A percentile compares a stretch with the other conserved stretches of the same genome.
Evolutionary conservation across 2,113 vertebrate genomes (phyloP).

Genomic region (Chitala chitala): DNA sequence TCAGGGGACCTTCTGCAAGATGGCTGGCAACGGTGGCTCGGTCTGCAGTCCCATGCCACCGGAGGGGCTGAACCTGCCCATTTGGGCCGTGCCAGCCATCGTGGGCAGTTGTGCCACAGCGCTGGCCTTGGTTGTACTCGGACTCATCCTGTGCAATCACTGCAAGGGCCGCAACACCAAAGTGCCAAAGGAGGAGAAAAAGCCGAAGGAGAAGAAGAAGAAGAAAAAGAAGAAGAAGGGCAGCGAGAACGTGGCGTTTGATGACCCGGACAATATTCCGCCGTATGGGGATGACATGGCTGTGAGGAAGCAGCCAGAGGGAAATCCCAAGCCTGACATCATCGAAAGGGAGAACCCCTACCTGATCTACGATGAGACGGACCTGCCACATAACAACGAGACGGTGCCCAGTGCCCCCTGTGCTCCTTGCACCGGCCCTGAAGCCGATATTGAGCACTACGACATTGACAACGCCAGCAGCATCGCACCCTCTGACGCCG

Average conservation of each 20-base stretch:
- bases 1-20: slow-evolving; percentile 70
- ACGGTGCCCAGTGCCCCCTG: slow-evolving; percentile 86
- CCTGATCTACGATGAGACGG: slow-evolving; percentile 91
- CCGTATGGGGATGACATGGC: slow-evolving; percentile 93
- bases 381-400: slow-evolving; percentile 72
- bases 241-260: slow-evolving; percentile 90
- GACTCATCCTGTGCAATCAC: slow-evolving; percentile 90
- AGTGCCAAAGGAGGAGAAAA: slow-evolving; percentile 79
- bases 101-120: slow-evolving; percentile 87
- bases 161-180: slow-evolving; percentile 73
- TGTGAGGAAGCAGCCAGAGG: slow-evolving; percentile 89
- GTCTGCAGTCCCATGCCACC: slow-evolving; percentile 61
- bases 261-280: slow-evolving; percentile 89
- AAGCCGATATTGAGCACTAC: slow-evolving; percentile 88
- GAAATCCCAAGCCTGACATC: slow-evolving; percentile 94
- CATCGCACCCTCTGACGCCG: slow-evolving; percentile 90
- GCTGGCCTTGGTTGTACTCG: slow-evolving; percentile 82
- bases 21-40: slow-evolving; percentile 60
- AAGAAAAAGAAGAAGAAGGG: slow-evolving; percentile 97
- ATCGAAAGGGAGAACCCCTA: slow-evolving; percentile 96
- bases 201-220: slow-evolving; percentile 86
- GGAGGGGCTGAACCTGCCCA: slow-evolving; percentile 72
- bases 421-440: slow-evolving; percentile 68
- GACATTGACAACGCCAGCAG: slow-evolving; percentile 98
- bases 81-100: slow-evolving; percentile 93